Evolutionary conservation across 92 coral and sea anemone genomes (phyloP), one percentile per base, ranked within the genome.

Genomic region (Epizoanthus rinbou): DNA sequence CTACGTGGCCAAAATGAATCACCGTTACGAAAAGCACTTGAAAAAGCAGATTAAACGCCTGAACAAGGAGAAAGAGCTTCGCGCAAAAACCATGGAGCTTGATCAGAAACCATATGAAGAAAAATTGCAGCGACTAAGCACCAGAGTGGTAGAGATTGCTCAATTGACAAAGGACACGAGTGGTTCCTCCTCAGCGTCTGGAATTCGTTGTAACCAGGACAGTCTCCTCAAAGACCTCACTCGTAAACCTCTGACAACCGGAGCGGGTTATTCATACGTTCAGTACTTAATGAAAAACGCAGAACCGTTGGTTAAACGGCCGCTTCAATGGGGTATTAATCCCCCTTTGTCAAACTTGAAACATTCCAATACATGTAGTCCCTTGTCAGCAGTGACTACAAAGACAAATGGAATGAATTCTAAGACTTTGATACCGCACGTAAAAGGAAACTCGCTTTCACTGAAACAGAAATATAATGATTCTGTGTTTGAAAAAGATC

Each of bases 311-410:
- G 92, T 93, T 33, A 86, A 86, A 18, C 81, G 97, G 69, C 92
- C 97, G 3, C 60, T 93, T 24, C 88, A 87, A 37, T 93, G 94
- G 97, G 97, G 97, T 17, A 84, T 93, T 41, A 93, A 93, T 73
- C 79, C 62, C 28, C 22, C 73, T 18, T 8, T 67, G 35, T 73
- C 79, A 19, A 73, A n/a, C 50, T 47, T 47, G 62, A 47, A 22
- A 17, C 18, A 47, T 54, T 73, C 79, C 79, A 73, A 35, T 28
- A n/a, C n/a, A n/a, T n/a, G n/a, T n/a, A 19, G 13, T 73, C 21
- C 58, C 21, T 3, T 13, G 17, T 11, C 25, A 17, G 35, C 24
- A n/a, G 5, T 21, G 59, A 15, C 10, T 23, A 69, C 74, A 17
- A 14, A 25, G 31, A 22, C 33, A 16, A 73, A 64, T 13, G 28